Percentiles rank a stretch among this genome's conserved stretches.
phyloP scores from a whole-genome alignment of 2,888 invertebrate genomes.

The Frankliniella intonsa region DNA sequence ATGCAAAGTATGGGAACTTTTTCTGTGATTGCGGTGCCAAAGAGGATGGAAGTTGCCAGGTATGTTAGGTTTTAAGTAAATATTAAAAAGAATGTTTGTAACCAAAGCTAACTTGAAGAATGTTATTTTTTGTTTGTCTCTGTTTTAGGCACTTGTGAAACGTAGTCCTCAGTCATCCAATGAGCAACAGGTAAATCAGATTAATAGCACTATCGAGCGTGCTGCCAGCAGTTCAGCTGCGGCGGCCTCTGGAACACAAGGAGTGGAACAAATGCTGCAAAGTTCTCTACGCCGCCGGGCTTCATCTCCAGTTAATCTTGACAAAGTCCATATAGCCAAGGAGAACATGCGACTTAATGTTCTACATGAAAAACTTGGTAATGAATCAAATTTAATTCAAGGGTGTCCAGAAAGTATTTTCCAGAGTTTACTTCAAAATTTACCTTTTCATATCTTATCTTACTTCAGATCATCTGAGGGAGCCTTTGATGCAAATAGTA shows the following conservation, averaged over 20 bases:
- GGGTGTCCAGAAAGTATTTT: not conserved
- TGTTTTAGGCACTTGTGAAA: constrained; percentile 53
- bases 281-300: constrained; percentile 59
- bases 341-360: constrained; percentile 46
- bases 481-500: constrained; percentile 36
- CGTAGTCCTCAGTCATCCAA: constrained; percentile 53
- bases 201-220: constrained; percentile 38
- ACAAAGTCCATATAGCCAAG: constrained; percentile 39
- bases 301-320: constrained; percentile 54
- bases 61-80: constrained; percentile 35
- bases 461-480: constrained; percentile 35
- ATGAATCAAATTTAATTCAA: not conserved
- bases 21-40: constrained; percentile 99
- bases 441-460: not conserved
- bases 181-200: constrained; percentile 39
- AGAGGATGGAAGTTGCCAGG: constrained; percentile 75
- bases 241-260: constrained; percentile 40
- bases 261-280: constrained; percentile 44
- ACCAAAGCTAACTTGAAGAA: not conserved
- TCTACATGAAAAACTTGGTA: constrained; percentile 54
- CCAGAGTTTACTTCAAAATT: not conserved
- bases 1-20: constrained; percentile 97
- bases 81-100: not conserved
- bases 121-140: not conserved
- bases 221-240: constrained; percentile 37